Evolutionary conservation across 2,113 vertebrate genomes (phyloP), one percentile per base, ranked within the genome.

Genomic region (Empidonax alnorum): DNA sequence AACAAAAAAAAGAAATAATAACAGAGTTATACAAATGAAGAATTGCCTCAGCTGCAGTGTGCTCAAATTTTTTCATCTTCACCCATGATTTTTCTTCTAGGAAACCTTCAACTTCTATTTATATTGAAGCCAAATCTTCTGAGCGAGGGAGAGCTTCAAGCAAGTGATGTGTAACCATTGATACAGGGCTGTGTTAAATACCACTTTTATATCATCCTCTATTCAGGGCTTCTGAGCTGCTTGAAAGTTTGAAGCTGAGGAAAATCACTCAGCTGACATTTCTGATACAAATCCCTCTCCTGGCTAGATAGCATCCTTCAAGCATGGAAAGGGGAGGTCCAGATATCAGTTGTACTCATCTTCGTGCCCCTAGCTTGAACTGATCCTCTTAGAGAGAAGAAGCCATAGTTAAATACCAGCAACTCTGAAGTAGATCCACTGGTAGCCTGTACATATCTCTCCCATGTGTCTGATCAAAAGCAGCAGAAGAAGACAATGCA

Each of bases 401-500:
- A 7, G 23, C 14, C 63, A 71, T 9, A 35, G 19, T 44, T 53
- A 49, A 69, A 66, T 4, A 41, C 3, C 46, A 82, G 42, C 14
- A 47, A 33, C 7, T 15, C 14, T 33, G 53, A 50, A 39, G 30
- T 1, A 61, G 31, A 24, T 28, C 23, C n/a, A 25, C n/a, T 14
- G 50, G 17, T 31, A 94, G 6, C 6, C 23, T 18, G 15, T 25
- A 7, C 33, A 16, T 16, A 30, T 28, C 19, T 50, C 18, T 3
- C 7, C 6, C 9, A 7, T 0, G 1, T 22, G 13, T 21, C 42
- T 81, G 27, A 8, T 33, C 56, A 63, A 55, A 89, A 49, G 25
- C 9, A n/a, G 10, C 24, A 31, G 4, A 4, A 56, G 39, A 65
- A 77, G 10, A 30, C 23, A 52, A 4, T 0, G 0, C 11, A 31